These are phyloP conservation scores for Tor tambroides DNA, from an alignment of 2,113 vertebrate species.

Conservation along the genomic window DNA sequence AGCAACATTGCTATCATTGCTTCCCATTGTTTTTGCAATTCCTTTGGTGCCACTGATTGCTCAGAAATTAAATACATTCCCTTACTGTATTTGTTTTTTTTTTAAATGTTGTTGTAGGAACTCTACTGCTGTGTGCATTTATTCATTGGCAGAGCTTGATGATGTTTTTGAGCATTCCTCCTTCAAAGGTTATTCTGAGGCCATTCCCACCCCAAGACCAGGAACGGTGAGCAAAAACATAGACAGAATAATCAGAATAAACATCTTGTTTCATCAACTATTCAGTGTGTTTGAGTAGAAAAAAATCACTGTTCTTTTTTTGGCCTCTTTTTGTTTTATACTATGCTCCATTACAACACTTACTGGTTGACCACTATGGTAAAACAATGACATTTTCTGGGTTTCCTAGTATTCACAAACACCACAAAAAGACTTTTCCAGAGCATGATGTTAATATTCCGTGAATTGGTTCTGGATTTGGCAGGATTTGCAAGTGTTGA, in stretches of 20 bases:
- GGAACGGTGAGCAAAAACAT: slow-evolving; percentile 78
- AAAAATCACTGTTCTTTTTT: background rate
- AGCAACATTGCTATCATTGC: too few species aligned
- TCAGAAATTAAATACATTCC: too few species aligned
- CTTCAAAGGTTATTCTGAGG: slow-evolving; percentile 79
- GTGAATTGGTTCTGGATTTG: background rate
- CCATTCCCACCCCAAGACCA: slow-evolving; percentile 79
- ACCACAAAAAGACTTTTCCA: background rate
- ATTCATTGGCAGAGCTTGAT: slow-evolving; percentile 83
- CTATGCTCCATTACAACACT: background rate
- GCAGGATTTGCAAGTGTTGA: background rate
- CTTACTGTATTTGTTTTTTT: too few species aligned
- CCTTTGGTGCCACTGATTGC: too few species aligned
- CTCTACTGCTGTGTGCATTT: slow-evolving; percentile 87
- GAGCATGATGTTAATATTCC: background rate
- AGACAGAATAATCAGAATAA: background rate
- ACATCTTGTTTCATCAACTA: background rate
- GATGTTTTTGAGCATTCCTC: slow-evolving; percentile 79
- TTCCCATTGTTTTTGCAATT: too few species aligned
- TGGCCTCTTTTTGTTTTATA: background rate
- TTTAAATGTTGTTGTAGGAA: slow-evolving; percentile 77
- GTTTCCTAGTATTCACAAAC: background rate
- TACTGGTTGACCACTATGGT: background rate
- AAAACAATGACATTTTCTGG: background rate
- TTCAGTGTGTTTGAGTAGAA: background rate